phyloP scores from a whole-genome alignment of 2,797 vertebrate species.

The Acanthurus lineatus region DNA sequence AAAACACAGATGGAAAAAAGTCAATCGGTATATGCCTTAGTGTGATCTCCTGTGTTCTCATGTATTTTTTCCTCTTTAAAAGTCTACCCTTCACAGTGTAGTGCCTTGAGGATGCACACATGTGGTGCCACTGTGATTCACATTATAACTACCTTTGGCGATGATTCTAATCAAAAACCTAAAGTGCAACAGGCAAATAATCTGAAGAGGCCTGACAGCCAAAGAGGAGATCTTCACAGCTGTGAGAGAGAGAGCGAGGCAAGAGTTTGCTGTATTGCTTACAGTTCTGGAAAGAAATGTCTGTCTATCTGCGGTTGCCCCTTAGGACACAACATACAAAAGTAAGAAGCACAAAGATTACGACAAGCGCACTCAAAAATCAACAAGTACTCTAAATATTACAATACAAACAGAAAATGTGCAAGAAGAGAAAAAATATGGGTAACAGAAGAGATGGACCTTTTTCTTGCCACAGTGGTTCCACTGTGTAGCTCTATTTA shows the following conservation, averaged over 20 bases:
- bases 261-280: constrained; percentile 23
- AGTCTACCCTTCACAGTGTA: constrained; percentile 66
- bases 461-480: neutral
- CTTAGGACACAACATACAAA: constrained; percentile 44
- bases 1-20: constrained; percentile 77
- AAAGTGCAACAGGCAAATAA: constrained; percentile 67
- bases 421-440: constrained; percentile 7
- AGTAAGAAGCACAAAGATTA: constrained; percentile 29
- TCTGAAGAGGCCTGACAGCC: constrained; percentile 58
- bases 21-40: constrained; percentile 65
- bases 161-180: constrained; percentile 79
- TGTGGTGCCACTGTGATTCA: constrained; percentile 77
- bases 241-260: constrained; percentile 43
- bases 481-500: neutral
- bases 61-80: constrained; percentile 65
- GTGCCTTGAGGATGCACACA: constrained; percentile 75
- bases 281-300: constrained; percentile 41
- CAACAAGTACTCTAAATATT: constrained; percentile 31
- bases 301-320: constrained; percentile 24
- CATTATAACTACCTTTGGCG: constrained; percentile 77
- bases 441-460: neutral
- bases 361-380: constrained; percentile 31
- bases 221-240: constrained; percentile 58
- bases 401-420: constrained; percentile 12
- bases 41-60: constrained; percentile 67